Conservation (phyloP, 1,140 invertebrate species). For the Eurosta solidaginis region DNA sequence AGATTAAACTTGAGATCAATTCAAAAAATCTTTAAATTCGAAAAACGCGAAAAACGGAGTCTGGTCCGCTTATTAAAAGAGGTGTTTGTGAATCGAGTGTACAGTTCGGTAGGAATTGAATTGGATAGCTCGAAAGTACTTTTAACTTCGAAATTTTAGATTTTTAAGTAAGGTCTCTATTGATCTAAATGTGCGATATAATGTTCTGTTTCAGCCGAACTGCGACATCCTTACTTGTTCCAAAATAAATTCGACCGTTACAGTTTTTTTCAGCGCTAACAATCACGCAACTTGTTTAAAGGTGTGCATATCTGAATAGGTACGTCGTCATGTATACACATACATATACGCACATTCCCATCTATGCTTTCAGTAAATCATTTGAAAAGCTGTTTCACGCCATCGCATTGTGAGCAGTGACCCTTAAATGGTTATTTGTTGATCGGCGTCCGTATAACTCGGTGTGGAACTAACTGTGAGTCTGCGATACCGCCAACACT, state of each 20-base stretch:
- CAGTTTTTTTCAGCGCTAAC: neutral
- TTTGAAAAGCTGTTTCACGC: constrained; percentile 12
- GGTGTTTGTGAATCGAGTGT: no score
- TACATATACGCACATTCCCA: neutral
- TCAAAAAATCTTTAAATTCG: no score
- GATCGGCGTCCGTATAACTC: neutral
- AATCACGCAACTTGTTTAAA: neutral
- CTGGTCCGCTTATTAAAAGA: no score
- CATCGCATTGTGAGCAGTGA: neutral
- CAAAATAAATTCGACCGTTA: neutral
- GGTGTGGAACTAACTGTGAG: neutral
- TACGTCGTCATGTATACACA: neutral
- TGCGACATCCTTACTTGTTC: no score
- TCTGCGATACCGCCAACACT: neutral
- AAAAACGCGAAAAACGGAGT: no score
- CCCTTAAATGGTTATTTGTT: neutral
- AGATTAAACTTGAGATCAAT: no score
- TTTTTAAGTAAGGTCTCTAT: no score
- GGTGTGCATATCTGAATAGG: neutral
- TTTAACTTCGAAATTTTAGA: no score
- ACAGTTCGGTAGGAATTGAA: no score
- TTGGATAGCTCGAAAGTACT: no score
- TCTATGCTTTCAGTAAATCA: neutral
- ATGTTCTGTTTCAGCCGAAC: no score
- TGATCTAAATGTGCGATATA: no score